These are phyloP conservation scores for Drosophila kepulauana DNA, from an alignment of 1,140 invertebrate genomes.

Conservation along the genomic window DNA sequence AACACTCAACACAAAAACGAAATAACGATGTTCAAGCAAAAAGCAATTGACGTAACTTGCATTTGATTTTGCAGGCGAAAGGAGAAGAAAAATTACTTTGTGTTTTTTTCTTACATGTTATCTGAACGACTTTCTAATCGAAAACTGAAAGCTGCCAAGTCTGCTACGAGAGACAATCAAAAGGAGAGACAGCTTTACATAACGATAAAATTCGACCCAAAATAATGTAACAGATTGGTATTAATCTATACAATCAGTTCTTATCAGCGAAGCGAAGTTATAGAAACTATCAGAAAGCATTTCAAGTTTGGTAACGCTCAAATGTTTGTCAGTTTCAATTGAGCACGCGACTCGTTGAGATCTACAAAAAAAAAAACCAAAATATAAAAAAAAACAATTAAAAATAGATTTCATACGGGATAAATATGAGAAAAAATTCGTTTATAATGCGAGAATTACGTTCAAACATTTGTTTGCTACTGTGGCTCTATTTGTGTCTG, in stretches of 20 bases:
- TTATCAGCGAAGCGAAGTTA: slow-evolving; percentile 6
- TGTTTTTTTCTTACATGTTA: not conserved
- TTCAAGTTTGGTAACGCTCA: not conserved
- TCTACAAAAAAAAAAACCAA: not conserved
- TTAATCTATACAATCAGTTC: not conserved
- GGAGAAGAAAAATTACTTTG: slow-evolving; percentile 34
- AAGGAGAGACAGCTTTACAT: slow-evolving; percentile 14
- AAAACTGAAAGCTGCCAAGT: slow-evolving; percentile 57
- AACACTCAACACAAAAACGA: slow-evolving; percentile 20
- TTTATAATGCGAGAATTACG: not conserved
- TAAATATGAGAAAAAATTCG: not conserved
- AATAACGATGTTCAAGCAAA: slow-evolving; percentile 9
- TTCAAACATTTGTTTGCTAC: not conserved
- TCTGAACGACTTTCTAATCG: slow-evolving; percentile 60
- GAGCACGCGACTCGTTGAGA: not conserved
- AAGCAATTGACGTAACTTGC: slow-evolving; percentile 64
- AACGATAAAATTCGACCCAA: not conserved
- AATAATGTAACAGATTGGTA: not conserved
- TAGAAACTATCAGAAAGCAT: not conserved
- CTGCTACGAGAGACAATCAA: slow-evolving; percentile 5
- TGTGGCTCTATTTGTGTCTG: slow-evolving; percentile 18
- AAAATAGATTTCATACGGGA: not conserved
- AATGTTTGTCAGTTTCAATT: not conserved
- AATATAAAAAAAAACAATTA: not conserved
- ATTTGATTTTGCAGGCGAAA: slow-evolving; percentile 65